These are phyloP conservation scores for Echeneis naucrates DNA, from an alignment of 2,797 vertebrate genomes.

Conservation along the genomic window DNA sequence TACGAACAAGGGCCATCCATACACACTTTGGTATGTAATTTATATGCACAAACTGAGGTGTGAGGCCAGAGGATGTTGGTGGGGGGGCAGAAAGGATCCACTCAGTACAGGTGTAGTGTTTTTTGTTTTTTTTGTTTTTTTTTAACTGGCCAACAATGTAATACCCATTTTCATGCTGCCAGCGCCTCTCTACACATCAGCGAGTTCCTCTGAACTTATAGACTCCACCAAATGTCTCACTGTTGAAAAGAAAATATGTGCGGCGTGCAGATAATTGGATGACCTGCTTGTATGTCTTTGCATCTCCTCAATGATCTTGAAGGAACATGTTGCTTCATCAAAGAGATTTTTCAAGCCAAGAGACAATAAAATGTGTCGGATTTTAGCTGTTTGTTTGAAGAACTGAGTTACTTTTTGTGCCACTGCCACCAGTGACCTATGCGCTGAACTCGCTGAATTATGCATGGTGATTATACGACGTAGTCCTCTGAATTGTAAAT, in stretches of 20 bases:
- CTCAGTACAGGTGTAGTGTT: conserved; percentile 75
- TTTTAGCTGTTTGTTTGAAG: conserved; percentile 63
- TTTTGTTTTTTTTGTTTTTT: too few relatives aligned
- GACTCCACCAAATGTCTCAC: conserved; percentile 28
- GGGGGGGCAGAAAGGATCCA: conserved; percentile 65
- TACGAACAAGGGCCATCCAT: conserved; percentile 76
- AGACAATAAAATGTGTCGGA: conserved; percentile 48
- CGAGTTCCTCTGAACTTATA: conserved; percentile 55
- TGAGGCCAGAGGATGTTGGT: conserved; percentile 74
- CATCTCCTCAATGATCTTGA: conserved; percentile 36
- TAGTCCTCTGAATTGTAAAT: conserved; percentile 87
- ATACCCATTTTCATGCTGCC: conserved; percentile 46
- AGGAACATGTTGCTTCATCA: conserved; percentile 34
- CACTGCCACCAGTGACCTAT: conserved; percentile 73
- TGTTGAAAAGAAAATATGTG: conserved; percentile 25
- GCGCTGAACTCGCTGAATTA: conserved; percentile 75
- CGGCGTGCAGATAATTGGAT: conserved; percentile 41
- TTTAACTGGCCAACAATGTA: conserved; percentile 61
- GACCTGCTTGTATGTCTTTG: conserved; percentile 28
- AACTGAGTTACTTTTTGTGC: conserved; percentile 70
- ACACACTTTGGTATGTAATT: conserved; percentile 82
- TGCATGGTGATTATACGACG: conserved; percentile 82
- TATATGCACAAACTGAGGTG: conserved; percentile 78
- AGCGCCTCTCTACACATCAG: conserved; percentile 47
- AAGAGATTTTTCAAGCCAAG: conserved; percentile 35